A percentile compares a stretch with the other conserved stretches of the same genome.
phyloP scores from a whole-genome alignment of 2,888 invertebrate genomes.

The Heliconius ismenius region DNA sequence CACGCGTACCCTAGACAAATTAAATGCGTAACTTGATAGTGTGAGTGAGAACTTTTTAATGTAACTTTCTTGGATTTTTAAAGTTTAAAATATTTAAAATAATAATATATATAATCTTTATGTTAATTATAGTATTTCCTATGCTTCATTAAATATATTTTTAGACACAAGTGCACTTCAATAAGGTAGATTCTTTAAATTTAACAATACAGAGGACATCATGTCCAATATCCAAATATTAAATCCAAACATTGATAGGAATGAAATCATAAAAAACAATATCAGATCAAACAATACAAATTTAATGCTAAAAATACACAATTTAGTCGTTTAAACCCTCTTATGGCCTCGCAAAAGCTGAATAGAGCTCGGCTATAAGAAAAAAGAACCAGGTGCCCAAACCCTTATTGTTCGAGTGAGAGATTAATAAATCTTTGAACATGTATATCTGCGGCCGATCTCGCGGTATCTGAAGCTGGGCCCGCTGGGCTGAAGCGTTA shows the following conservation, averaged over 20 bases:
- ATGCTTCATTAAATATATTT: no score
- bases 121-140: no score
- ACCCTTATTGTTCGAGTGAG: conserved; percentile 77
- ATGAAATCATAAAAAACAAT: not conserved
- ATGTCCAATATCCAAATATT: not conserved
- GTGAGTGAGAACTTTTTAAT: conserved; percentile 52
- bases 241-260: not conserved
- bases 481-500: no score
- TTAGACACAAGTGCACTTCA: no score
- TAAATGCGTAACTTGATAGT: conserved; percentile 75
- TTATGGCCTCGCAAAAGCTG: conserved; percentile 69
- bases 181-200: no score
- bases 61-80: conserved; percentile 48
- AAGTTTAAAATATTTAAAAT: no score
- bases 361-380: conserved; percentile 64
- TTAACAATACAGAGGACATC: not conserved
- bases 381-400: conserved; percentile 80
- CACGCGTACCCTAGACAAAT: conserved; percentile 79
- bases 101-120: no score
- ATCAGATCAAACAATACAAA: conserved; percentile 29
- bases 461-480: conserved; percentile 76
- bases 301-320: conserved; percentile 9
- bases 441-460: conserved; percentile 79
- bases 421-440: conserved; percentile 81
- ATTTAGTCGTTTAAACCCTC: conserved; percentile 55